Evolutionary conservation across 2,888 invertebrate genomes (phyloP).

Genomic region (Trissoscelio sp.): DNA sequence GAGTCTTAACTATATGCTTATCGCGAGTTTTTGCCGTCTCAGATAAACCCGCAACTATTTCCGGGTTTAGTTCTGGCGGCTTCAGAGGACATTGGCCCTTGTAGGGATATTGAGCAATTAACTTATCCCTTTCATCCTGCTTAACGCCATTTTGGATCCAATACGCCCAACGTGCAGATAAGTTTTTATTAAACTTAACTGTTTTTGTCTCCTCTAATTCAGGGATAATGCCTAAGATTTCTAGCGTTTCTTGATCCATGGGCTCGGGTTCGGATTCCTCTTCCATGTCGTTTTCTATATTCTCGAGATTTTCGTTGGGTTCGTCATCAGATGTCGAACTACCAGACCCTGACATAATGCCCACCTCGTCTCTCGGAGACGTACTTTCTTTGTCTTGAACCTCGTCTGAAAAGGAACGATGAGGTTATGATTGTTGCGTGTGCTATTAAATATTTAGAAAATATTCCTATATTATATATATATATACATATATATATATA

Average conservation of each 20-base stretch:
- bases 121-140: not conserved
- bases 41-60: not conserved
- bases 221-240: conserved; percentile 3
- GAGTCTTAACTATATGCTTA: not conserved
- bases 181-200: not conserved
- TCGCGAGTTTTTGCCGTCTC: conserved; percentile 1
- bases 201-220: not conserved
- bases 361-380: not conserved
- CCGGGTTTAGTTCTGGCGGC: conserved; percentile 2
- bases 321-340: not conserved
- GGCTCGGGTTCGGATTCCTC: not conserved
- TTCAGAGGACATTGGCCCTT: not conserved
- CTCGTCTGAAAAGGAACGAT: not conserved
- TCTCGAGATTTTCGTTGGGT: not conserved
- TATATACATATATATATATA: too few species aligned
- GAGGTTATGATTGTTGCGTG: too few species aligned
- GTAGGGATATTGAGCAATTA: not conserved
- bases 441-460: too few species aligned
- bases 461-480: too few species aligned
- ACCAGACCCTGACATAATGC: not conserved
- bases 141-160: conserved; percentile 1
- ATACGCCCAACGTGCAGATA: not conserved
- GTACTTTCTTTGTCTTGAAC: not conserved
- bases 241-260: not conserved
- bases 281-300: not conserved